Evolutionary conservation across 35 echinoderm and acorn worm species (phyloP).

Genomic region (Nesometra sesokonis): DNA sequence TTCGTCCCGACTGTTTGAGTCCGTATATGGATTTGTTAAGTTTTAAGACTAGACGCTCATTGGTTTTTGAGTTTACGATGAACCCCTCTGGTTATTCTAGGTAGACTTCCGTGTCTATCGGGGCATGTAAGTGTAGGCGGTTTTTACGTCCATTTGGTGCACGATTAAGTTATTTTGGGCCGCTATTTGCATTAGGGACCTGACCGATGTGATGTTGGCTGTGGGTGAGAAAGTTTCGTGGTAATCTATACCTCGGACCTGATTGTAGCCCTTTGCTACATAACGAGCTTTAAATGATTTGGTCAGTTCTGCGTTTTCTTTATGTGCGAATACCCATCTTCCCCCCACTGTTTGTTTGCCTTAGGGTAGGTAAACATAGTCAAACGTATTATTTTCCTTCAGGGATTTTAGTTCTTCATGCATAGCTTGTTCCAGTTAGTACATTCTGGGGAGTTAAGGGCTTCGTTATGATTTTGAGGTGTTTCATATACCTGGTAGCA

Average conservation of each 20-base stretch:
- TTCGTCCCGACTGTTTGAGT: conserved; percentile 36
- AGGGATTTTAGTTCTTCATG: conserved; percentile 15
- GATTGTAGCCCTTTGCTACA: too few relatives aligned
- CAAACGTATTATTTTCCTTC: conserved; percentile 19
- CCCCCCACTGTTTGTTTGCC: conserved; percentile 4
- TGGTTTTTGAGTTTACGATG: not conserved
- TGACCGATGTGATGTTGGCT: too few relatives aligned
- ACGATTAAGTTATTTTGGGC: too few relatives aligned
- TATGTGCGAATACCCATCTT: conserved; percentile 11
- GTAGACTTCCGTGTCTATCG: conserved; percentile 42
- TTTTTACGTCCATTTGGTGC: too few relatives aligned
- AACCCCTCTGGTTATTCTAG: conserved; percentile 28
- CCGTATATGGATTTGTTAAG: conserved; percentile 39
- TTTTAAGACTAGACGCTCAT: conserved; percentile 25
- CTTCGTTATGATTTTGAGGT: conserved; percentile 7
- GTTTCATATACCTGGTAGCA: conserved; percentile 20
- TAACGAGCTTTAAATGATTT: too few relatives aligned
- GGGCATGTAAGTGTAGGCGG: too few relatives aligned
- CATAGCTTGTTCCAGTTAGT: conserved; percentile 10
- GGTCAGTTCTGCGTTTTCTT: too few relatives aligned
- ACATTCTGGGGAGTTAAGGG: conserved; percentile 11
- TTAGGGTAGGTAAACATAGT: not conserved
- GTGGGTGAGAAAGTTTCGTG: too few relatives aligned
- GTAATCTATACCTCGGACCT: too few relatives aligned
- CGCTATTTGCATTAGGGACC: too few relatives aligned